phyloP scores from a whole-genome alignment of 30 jellyfish, hydroid and myxozoan genomes.

The Turritopsis rubra region DNA sequence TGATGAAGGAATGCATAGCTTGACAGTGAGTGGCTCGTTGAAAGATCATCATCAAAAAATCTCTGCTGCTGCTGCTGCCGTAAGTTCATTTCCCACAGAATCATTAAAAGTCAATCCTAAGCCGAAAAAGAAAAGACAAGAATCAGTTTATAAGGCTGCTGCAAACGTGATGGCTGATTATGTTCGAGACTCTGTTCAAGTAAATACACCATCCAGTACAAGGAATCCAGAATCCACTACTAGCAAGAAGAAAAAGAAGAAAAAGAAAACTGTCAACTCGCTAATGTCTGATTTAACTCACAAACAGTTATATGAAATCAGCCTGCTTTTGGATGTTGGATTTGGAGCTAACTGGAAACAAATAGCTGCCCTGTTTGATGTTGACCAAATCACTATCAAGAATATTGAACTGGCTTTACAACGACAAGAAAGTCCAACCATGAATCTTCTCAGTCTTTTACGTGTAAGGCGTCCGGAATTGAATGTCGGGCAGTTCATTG shows the following conservation, averaged over 20 bases:
- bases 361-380: not conserved
- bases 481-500: not conserved
- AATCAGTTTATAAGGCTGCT: not conserved
- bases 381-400: not conserved
- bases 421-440: constrained; percentile 1
- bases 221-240: not conserved
- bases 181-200: not conserved
- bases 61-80: not conserved
- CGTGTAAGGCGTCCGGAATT: constrained; percentile 3
- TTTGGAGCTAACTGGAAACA: constrained; percentile 33
- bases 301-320: not conserved
- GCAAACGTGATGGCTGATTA: not conserved
- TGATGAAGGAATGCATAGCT: not conserved
- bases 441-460: not conserved
- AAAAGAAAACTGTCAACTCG: constrained; percentile 6
- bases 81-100: not conserved
- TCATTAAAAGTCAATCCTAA: not conserved
- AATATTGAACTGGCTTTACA: constrained; percentile 2
- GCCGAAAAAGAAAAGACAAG: constrained; percentile 5
- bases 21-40: not conserved
- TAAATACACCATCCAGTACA: not conserved
- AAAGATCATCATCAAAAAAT: not conserved
- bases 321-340: constrained; percentile 14
- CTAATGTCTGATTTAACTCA: not conserved
- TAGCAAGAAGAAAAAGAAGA: not conserved